phyloP scores from a whole-genome alignment of 2,888 invertebrate species.

The Brenthis daphne region DNA sequence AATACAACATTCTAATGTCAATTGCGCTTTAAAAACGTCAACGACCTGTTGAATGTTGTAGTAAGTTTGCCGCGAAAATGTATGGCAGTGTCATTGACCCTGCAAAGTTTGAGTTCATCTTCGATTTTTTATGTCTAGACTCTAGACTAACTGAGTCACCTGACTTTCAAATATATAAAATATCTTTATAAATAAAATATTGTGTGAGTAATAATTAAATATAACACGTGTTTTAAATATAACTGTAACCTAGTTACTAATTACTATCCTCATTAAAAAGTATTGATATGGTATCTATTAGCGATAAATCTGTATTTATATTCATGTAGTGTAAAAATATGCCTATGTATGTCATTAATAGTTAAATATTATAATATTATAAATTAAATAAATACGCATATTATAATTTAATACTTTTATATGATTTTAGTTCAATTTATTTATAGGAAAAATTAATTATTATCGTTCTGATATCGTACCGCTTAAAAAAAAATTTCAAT shows the following conservation, averaged over 20 bases:
- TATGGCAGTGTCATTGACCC: slow-evolving; percentile 35
- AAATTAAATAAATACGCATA: no score
- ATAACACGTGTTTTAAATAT: no score
- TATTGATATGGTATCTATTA: background rate
- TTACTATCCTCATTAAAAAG: background rate
- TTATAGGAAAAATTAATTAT: no score
- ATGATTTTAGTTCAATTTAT: no score
- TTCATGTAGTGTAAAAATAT: background rate
- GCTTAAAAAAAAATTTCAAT: background rate
- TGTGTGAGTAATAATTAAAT: background rate
- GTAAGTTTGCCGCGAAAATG: slow-evolving; percentile 27
- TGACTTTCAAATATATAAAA: no score
- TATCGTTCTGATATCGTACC: no score
- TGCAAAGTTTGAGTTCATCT: slow-evolving; percentile 5
- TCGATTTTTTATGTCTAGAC: slow-evolving; percentile 7
- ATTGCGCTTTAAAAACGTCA: slow-evolving; percentile 33
- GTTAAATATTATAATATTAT: no score
- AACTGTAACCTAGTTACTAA: no score
- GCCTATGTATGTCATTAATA: no score
- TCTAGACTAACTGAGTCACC: no score
- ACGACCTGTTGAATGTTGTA: slow-evolving; percentile 32
- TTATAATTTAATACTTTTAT: no score
- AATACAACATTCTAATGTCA: slow-evolving; percentile 37
- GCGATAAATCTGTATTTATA: background rate
- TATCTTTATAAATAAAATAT: background rate